Evolutionary conservation across 2,797 vertebrate species (phyloP), one percentile per base, ranked within the genome.

Genomic region (Bovichtus variegatus): DNA sequence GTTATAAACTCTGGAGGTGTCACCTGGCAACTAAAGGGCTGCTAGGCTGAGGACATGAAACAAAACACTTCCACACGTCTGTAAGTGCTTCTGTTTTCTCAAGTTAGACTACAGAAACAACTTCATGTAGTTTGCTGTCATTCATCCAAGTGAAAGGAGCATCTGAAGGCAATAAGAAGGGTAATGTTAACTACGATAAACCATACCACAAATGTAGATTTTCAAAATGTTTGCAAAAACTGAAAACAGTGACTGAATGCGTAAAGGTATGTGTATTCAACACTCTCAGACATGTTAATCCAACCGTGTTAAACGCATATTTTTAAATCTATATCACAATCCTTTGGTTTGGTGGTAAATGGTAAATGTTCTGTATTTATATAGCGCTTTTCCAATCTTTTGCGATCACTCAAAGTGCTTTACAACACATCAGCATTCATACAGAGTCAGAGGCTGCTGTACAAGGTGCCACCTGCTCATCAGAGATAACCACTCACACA

Each of bases 21-120:
- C 77, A 53, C 89, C 74, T 65, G 75, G 89, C 86, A 91, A 89
- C 87, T 6, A 34, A 59, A 6, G 18, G 15, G 21, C 51, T 60
- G 21, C 21, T 66, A 77, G 68, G 19, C 31, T 18, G 73, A 68
- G 43, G 38, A 58, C 63, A 70, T n/a, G 46, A 81, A 69, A 80
- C 77, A 81, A 0, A 31, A 10, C 59, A 36, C 18, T 12, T 62
- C n/a, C 27, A 46, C 49, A 49, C 12, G 19, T 27, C 40, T 54
- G 13, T 21, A 34, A 49, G 61, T 49, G 50, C 63, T 51, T 51
- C 46, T n/a, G n/a, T n/a, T 53, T 29, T 19, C 61, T 58, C 9
- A 34, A 40, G 21, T 15, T 2, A 3, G n/a, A 61, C 54, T 4
- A 41, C 23, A 29, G 31, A 58, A 60, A 34, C 0, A 1, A 46